phyloP scores from a whole-genome alignment of 2,113 vertebrate species.

The Taxidea taxus region DNA sequence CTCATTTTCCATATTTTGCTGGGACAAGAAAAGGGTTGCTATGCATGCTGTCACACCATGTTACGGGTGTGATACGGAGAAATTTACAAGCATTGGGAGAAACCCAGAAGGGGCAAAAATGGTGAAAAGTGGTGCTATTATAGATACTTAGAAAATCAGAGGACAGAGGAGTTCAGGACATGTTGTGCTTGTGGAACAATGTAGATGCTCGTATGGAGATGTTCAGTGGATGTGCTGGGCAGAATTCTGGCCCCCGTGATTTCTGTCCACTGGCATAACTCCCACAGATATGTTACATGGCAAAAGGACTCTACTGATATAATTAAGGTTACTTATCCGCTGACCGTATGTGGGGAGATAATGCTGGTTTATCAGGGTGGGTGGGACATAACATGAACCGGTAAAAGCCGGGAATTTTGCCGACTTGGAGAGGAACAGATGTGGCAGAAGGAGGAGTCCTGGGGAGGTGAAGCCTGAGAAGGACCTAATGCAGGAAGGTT shows the following conservation, averaged over 20 bases:
- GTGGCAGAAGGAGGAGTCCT: fast-evolving
- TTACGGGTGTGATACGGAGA: too few species aligned
- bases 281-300: fast-evolving
- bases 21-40: background rate
- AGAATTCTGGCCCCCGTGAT: background rate
- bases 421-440: background rate
- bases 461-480: fast-evolving
- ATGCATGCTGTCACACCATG: fast-evolving
- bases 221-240: background rate
- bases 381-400: fast-evolving
- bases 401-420: background rate
- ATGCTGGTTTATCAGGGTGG: background rate
- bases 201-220: background rate
- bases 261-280: background rate
- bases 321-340: background rate
- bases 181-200: background rate
- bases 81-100: background rate
- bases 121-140: background rate
- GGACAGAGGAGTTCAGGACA: background rate
- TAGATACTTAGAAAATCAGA: background rate
- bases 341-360: background rate
- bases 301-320: too few species aligned
- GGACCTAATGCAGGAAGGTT: background rate
- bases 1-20: background rate
- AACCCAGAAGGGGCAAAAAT: too few species aligned